Base-by-base conservation (phyloP, 2,797 vertebrate species). In the Chelonia mydas region DNA sequence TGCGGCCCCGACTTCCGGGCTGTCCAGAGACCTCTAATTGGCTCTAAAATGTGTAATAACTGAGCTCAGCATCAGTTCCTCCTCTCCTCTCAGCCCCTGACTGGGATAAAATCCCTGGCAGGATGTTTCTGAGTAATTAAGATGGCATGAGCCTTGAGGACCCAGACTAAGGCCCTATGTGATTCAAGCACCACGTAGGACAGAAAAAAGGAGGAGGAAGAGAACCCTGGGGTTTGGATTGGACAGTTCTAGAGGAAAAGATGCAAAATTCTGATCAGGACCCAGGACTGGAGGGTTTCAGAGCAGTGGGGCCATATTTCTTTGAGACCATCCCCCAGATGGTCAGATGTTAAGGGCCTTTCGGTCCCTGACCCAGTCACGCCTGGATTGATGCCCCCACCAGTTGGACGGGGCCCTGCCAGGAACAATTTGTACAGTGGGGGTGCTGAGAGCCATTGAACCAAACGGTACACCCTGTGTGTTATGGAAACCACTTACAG, bases 131-230 rank as follows among this genome's bases (percentile, higher is more conserved):
- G 33, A 27, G 81, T 68, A 3, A 0, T 15, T 81, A 28, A 0
- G 0, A 33, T 0, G 2, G 59, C 49, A 81, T 11, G 49, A 87
- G 84, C 1, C 7, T 21, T 78, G 4, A 5, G 50, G 27, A 11
- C 7, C 16, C 0, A 55, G 0, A 5, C 86, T 51, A 54, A 0
- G 1, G 33, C 6, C 23, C 53, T 0, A 1, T 81, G 37, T 0
- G 1, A 59, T 82, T 47, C 53, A 17, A 0, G 0, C 72, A 65
- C 83, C 61, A 33, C 3, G 1, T 25, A 27, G 10, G 83, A 93
- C 19, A 7, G 50, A 19, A 16, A 45, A 57, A 72, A 81, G 2
- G 27, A 47, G 74, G 50, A 90, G 8, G 9, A n/a, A 84, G 53
- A 6, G 5, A 7, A 78, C 21, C 78, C 19, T 83, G 21, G 68